phyloP scores from a whole-genome alignment of 2,113 vertebrate genomes.

The Pseudorectes ferrugineus region DNA sequence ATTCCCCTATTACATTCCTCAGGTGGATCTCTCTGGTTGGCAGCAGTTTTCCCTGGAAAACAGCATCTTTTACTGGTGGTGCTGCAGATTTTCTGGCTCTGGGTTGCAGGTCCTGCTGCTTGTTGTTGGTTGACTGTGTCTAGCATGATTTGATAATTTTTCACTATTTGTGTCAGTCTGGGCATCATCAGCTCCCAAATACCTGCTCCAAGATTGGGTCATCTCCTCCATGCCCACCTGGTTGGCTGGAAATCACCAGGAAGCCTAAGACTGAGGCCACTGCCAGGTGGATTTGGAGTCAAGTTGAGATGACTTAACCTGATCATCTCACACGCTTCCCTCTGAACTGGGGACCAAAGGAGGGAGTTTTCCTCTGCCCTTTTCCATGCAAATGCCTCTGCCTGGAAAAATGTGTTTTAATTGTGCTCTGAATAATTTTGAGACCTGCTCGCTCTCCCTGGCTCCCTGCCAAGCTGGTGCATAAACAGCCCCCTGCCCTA shows the following conservation, averaged over 20 bases:
- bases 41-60: not conserved
- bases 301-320: not conserved
- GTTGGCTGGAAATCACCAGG: not conserved
- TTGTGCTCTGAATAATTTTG: not conserved
- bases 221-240: not conserved
- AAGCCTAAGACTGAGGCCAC: not conserved
- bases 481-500: not conserved
- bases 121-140: accelerated
- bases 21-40: not conserved
- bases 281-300: not conserved
- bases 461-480: not conserved
- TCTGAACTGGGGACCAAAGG: not conserved
- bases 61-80: not conserved
- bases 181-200: not conserved
- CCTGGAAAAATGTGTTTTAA: not conserved
- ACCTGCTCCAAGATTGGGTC: not conserved
- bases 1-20: not conserved
- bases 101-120: accelerated
- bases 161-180: accelerated
- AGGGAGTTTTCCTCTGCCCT: not conserved
- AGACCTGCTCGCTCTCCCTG: not conserved
- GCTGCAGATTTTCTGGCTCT: not conserved
- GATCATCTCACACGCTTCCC: accelerated
- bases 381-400: not conserved
- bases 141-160: not conserved